phyloP scores from a whole-genome alignment of 2,888 invertebrate species.

The Drepana falcataria region DNA sequence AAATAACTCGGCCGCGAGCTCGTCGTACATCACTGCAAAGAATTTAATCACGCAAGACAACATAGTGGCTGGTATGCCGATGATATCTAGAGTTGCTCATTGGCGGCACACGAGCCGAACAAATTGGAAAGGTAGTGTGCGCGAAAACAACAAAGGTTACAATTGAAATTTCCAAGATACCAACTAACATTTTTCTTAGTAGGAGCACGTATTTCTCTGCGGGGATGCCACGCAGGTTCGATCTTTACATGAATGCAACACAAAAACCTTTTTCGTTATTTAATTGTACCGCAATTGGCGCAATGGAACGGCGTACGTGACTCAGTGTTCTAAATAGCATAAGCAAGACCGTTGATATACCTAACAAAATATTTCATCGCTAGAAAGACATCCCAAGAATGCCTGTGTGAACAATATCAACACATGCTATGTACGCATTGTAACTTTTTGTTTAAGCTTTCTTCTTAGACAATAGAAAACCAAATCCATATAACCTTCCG shows the following conservation, averaged over 20 bases:
- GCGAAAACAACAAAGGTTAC: constrained; percentile 63
- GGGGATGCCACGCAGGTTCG: constrained; percentile 43
- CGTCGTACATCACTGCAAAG: constrained; percentile 51
- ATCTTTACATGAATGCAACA: constrained; percentile 44
- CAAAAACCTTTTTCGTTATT: constrained; percentile 40
- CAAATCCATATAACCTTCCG: constrained; percentile 24
- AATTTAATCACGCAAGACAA: constrained; percentile 71
- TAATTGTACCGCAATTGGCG: constrained; percentile 55
- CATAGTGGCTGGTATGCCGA: constrained; percentile 61
- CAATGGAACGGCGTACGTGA: constrained; percentile 44
- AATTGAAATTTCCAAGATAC: constrained; percentile 75
- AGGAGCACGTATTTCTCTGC: constrained; percentile 62
- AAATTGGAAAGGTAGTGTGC: constrained; percentile 62
- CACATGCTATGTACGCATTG: not conserved
- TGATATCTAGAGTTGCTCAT: constrained; percentile 64
- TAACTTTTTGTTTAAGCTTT: constrained; percentile 18
- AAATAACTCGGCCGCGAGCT: constrained; percentile 44
- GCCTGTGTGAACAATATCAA: not conserved
- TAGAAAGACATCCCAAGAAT: not conserved
- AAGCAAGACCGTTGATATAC: constrained; percentile 5
- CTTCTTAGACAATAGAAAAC: constrained; percentile 26
- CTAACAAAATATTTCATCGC: constrained; percentile 1
- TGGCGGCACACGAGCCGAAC: constrained; percentile 56
- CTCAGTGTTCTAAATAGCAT: constrained; percentile 20
- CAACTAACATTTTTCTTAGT: constrained; percentile 66